These are phyloP conservation scores for Ptilonorhynchus violaceus DNA, from an alignment of 2,113 vertebrate genomes.

Conservation along the genomic window DNA sequence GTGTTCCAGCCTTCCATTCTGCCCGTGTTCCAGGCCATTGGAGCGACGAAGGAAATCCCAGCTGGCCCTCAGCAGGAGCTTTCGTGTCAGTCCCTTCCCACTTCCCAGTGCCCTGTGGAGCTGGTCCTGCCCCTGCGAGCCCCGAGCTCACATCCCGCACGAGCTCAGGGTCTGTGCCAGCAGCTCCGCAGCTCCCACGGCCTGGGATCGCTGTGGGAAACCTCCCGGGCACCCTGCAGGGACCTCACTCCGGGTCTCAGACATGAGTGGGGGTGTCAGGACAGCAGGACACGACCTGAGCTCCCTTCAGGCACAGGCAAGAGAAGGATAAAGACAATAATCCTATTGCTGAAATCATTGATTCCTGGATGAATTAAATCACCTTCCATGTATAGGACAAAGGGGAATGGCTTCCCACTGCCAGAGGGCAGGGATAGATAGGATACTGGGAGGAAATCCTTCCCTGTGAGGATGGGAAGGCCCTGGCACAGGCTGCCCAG, in stretches of 20 bases:
- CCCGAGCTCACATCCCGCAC: not conserved
- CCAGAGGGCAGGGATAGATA: not conserved
- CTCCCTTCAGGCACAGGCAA: not conserved
- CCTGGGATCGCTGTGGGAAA: too few species aligned
- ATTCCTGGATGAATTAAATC: not conserved
- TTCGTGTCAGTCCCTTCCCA: not conserved
- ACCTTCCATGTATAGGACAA: not conserved
- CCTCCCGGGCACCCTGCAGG: fast-evolving
- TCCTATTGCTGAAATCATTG: not conserved
- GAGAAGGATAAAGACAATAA: not conserved
- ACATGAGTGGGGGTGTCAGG: not conserved
- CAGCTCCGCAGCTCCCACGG: not conserved
- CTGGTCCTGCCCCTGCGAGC: not conserved
- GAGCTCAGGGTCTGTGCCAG: not conserved
- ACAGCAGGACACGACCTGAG: not conserved
- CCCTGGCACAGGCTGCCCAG: not conserved
- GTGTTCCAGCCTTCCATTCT: not conserved
- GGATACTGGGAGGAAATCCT: not conserved
- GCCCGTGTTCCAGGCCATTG: not conserved
- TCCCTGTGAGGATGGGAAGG: fast-evolving
- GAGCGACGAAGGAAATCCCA: not conserved
- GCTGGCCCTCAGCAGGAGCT: not conserved
- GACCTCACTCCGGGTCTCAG: not conserved
- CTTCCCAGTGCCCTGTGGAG: not conserved
- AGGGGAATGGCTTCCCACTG: not conserved